Percentiles rank a stretch among this genome's conserved stretches.
Evolutionary conservation across 2,797 vertebrate species (phyloP).

Genomic region (Manis crassicaudata): DNA sequence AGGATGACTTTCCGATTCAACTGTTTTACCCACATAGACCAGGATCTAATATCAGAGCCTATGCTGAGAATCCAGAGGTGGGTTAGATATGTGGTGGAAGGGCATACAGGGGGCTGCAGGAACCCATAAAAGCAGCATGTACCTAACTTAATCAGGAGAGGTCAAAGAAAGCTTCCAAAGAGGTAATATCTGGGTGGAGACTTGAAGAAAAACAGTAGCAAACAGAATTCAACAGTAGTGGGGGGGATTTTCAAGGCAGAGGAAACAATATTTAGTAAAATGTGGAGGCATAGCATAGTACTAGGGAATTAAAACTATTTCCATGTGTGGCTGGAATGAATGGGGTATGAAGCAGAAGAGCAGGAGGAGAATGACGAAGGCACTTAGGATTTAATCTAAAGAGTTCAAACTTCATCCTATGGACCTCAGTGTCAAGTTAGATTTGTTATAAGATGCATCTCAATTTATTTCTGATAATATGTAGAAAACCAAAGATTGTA

Average conservation of each 20-base stretch:
- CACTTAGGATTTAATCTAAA: neutral
- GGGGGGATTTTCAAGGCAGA: neutral
- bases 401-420: neutral
- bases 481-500: constrained; percentile 33
- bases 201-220: constrained; percentile 24
- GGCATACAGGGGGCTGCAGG: neutral
- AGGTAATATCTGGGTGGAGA: neutral
- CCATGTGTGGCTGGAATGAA: neutral
- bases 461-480: constrained; percentile 19
- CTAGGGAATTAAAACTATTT: constrained; percentile 26
- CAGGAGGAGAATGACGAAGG: neutral
- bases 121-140: constrained; percentile 3
- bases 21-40: neutral
- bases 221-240: neutral
- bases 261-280: constrained; percentile 26
- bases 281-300: neutral
- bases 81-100: neutral
- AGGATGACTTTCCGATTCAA: constrained; percentile 47
- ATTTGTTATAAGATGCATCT: neutral
- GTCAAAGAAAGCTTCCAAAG: constrained; percentile 1
- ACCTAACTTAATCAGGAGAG: neutral
- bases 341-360: neutral
- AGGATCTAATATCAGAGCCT: neutral
- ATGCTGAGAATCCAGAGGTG: neutral
- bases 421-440: neutral